These are phyloP conservation scores for Ameiurus melas DNA, from an alignment of 2,113 vertebrate genomes.

Conservation along the genomic window DNA sequence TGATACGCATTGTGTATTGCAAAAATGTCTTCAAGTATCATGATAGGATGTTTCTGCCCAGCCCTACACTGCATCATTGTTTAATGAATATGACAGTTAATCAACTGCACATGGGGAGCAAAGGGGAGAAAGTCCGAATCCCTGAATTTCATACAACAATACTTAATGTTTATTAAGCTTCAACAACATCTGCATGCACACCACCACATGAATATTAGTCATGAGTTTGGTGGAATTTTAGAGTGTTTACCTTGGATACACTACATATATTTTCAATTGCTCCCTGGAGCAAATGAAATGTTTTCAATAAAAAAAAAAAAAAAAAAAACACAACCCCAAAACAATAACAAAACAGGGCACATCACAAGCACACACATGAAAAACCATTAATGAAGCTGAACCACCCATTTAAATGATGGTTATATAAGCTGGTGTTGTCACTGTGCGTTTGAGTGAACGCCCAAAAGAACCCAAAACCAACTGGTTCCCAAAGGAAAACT, in stretches of 20 bases:
- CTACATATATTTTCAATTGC: not conserved
- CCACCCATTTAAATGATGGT: constrained; percentile 23
- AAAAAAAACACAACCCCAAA: not conserved
- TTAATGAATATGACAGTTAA: not conserved
- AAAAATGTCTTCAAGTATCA: too few relatives aligned
- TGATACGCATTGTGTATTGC: too few relatives aligned
- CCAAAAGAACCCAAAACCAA: constrained; percentile 17
- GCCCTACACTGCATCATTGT: not conserved
- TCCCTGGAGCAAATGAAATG: not conserved
- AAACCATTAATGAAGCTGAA: not conserved
- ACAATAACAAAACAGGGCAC: not conserved
- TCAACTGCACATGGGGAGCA: not conserved
- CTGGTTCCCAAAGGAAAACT: constrained; percentile 40
- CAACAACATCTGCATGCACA: not conserved
- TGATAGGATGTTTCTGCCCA: too few relatives aligned
- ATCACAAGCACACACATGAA: not conserved
- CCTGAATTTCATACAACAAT: not conserved
- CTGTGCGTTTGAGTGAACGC: constrained; percentile 16
- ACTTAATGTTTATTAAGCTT: not conserved
- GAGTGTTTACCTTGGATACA: not conserved
- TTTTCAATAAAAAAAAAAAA: not conserved
- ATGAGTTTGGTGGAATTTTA: not conserved
- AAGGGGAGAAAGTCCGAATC: not conserved
- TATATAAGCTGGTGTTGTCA: not conserved
- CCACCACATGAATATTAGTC: not conserved